phyloP scores from a whole-genome alignment of 2,888 invertebrate genomes.

The Ormia ochracea region DNA sequence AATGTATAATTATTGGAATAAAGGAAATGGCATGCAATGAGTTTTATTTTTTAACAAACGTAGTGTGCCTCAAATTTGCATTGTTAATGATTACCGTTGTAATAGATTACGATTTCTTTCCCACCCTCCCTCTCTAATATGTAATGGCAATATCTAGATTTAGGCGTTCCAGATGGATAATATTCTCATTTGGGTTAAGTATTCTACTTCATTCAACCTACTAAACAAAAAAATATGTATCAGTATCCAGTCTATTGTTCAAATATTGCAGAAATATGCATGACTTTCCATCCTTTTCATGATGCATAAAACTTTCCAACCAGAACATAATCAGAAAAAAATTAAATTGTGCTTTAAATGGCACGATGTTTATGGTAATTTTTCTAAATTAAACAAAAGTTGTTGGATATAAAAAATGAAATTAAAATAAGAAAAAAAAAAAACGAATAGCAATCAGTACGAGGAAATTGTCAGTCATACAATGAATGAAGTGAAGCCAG shows the following conservation, averaged over 20 bases:
- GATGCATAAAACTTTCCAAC: slow-evolving; percentile 31
- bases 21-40: too few relatives aligned
- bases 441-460: background rate
- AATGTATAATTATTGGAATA: too few relatives aligned
- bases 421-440: background rate
- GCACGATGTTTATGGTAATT: slow-evolving; percentile 57
- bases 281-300: slow-evolving; percentile 27
- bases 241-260: slow-evolving; percentile 3
- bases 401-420: background rate
- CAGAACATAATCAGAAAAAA: slow-evolving; percentile 32
- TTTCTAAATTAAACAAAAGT: slow-evolving; percentile 38
- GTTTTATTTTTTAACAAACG: too few relatives aligned
- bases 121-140: too few relatives aligned
- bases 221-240: background rate
- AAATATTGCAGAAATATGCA: slow-evolving; percentile 53
- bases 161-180: background rate
- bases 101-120: too few relatives aligned
- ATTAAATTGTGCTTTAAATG: slow-evolving; percentile 51
- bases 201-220: slow-evolving; percentile 6
- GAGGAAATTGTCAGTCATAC: too few relatives aligned
- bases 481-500: too few relatives aligned
- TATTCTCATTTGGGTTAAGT: slow-evolving; percentile 28
- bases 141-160: slow-evolving; percentile 3
- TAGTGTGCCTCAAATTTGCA: too few relatives aligned
- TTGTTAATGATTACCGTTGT: too few relatives aligned